A percentile compares a stretch with the other conserved stretches of the same genome.
Evolutionary conservation across 2,888 invertebrate species (phyloP).

Genomic region (Sinohyriopsis cumingii): DNA sequence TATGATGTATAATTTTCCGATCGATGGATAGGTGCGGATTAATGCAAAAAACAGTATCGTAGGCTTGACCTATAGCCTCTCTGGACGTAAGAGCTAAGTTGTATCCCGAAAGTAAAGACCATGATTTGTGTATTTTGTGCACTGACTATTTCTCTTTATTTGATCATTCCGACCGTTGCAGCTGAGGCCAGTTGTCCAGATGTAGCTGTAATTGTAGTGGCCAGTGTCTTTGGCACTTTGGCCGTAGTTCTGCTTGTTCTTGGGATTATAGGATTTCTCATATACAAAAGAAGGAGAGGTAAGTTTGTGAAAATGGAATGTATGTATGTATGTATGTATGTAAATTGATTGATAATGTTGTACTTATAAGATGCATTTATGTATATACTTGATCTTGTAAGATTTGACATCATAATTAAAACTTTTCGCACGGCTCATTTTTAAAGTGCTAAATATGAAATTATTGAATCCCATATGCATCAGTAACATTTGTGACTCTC

Average conservation of each 20-base stretch:
- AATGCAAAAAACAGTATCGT: too few species aligned
- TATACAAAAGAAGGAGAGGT: slow-evolving; percentile 46
- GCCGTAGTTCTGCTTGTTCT: slow-evolving; percentile 49
- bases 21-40: too few species aligned
- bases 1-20: too few species aligned
- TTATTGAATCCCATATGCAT: neutral
- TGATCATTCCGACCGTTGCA: slow-evolving; percentile 1
- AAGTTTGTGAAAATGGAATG: slow-evolving; percentile 3
- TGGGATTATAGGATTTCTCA: slow-evolving; percentile 42
- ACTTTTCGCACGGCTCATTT: too few species aligned
- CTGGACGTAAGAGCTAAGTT: too few species aligned
- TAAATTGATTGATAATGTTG: neutral
- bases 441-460: too few species aligned
- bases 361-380: too few species aligned
- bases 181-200: slow-evolving; percentile 32
- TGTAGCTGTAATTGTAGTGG: slow-evolving; percentile 50
- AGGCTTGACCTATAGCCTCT: too few species aligned
- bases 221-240: slow-evolving; percentile 52
- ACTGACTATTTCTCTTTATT: neutral
- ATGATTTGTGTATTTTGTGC: neutral
- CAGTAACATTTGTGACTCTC: too few species aligned
- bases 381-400: too few species aligned
- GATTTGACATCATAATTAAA: too few species aligned
- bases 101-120: neutral
- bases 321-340: slow-evolving; percentile 2